A percentile compares a stretch with the other conserved stretches of the same genome.
phyloP scores from a whole-genome alignment of 1,140 invertebrate species.

The Onthophagus taurus region DNA sequence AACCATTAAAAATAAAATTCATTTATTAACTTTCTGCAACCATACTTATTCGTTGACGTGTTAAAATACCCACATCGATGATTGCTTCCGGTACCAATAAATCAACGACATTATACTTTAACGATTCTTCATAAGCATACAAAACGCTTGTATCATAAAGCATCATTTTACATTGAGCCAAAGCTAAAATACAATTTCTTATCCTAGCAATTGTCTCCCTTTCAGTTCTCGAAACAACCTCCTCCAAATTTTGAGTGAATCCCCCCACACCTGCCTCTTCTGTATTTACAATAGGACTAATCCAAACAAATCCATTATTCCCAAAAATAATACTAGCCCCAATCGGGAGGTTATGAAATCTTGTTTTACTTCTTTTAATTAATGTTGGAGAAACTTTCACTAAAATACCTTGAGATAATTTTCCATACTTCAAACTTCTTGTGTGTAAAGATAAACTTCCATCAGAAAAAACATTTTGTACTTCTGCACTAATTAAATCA shows the following conservation, averaged over 20 bases:
- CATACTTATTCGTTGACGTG: slow-evolving; percentile 50
- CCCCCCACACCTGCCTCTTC: slow-evolving; percentile 65
- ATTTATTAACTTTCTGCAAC: slow-evolving; percentile 26
- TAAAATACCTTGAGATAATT: slow-evolving; percentile 80
- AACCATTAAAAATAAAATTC: no score
- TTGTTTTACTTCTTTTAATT: slow-evolving; percentile 88
- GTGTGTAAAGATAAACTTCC: slow-evolving; percentile 90
- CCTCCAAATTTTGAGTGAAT: slow-evolving; percentile 70
- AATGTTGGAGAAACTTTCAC: slow-evolving; percentile 88
- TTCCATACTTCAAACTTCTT: slow-evolving; percentile 94
- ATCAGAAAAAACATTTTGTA: slow-evolving; percentile 86
- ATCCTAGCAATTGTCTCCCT: slow-evolving; percentile 77
- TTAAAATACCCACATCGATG: slow-evolving; percentile 63
- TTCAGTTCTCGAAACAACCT: slow-evolving; percentile 56
- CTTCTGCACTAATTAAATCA: slow-evolving; percentile 95
- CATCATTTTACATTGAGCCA: slow-evolving; percentile 78
- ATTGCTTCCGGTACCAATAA: slow-evolving; percentile 73
- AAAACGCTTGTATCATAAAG: slow-evolving; percentile 88
- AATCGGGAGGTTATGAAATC: slow-evolving; percentile 89
- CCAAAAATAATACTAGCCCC: slow-evolving; percentile 90
- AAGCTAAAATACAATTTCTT: slow-evolving; percentile 78
- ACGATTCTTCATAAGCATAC: slow-evolving; percentile 84
- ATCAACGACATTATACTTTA: slow-evolving; percentile 70
- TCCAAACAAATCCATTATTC: slow-evolving; percentile 96
- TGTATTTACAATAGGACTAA: slow-evolving; percentile 59